A percentile compares a stretch with the other conserved stretches of the same genome.
Evolutionary conservation across 2,797 vertebrate species (phyloP).

Genomic region (Silurus lanzhouensis): DNA sequence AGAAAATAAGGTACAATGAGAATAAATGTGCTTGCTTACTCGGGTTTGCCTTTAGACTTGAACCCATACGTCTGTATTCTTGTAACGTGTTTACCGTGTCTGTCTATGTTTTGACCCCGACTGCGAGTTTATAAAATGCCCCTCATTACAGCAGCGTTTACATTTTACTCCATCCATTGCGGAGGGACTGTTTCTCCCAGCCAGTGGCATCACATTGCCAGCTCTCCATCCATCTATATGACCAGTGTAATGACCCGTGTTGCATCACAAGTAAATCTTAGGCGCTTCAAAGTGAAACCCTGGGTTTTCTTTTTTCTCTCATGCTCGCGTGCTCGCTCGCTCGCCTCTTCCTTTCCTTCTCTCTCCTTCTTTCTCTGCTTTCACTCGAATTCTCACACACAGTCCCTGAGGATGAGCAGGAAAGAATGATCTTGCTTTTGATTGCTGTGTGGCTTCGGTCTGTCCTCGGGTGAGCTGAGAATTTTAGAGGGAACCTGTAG

Average conservation of each 20-base stretch:
- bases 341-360: background rate
- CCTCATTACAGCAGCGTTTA: background rate
- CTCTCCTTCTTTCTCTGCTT: background rate
- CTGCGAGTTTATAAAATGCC: background rate
- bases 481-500: slow-evolving; percentile 71
- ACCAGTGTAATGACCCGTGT: slow-evolving; percentile 2
- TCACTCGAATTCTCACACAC: background rate
- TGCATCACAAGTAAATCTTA: background rate
- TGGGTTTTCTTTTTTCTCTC: background rate
- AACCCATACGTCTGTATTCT: too few species aligned
- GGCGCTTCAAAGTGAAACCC: background rate
- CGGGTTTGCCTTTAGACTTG: background rate
- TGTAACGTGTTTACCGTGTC: too few species aligned
- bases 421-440: slow-evolving; percentile 75
- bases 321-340: too few species aligned
- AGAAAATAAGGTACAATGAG: too few species aligned
- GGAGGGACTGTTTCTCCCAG: background rate
- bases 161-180: background rate
- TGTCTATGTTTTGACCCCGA: background rate
- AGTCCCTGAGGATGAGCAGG: slow-evolving; percentile 66
- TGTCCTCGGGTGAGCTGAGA: slow-evolving; percentile 67
- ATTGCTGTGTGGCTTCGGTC: slow-evolving; percentile 77
- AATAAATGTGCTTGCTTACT: too few species aligned
- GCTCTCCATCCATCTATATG: background rate
- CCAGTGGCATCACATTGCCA: background rate